A percentile compares a stretch with the other conserved stretches of the same genome.
phyloP scores from a whole-genome alignment of 2,888 invertebrate genomes.

The Ryuthela nishihirai region DNA sequence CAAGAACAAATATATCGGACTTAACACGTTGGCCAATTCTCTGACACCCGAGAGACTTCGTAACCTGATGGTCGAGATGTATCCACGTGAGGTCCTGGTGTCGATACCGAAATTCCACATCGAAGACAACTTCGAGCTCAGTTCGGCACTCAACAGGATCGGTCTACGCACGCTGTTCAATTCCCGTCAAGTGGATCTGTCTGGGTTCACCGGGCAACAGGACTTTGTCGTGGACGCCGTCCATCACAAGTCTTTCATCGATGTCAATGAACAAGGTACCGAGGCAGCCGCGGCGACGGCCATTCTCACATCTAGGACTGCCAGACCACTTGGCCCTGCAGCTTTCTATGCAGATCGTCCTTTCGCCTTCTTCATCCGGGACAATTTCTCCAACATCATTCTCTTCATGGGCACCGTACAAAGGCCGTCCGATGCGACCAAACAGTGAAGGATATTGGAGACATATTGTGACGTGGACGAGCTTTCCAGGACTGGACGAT shows the following conservation, averaged over 20 bases:
- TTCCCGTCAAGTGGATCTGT: slow-evolving; percentile 38
- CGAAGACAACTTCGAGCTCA: slow-evolving; percentile 41
- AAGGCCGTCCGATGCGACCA: slow-evolving; percentile 31
- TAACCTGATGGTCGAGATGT: slow-evolving; percentile 36
- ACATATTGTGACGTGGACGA: too few species aligned
- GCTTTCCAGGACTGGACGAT: too few species aligned
- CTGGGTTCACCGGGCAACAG: slow-evolving; percentile 35
- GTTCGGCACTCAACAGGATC: slow-evolving; percentile 37
- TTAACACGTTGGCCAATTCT: slow-evolving; percentile 26
- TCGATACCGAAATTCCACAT: slow-evolving; percentile 40
- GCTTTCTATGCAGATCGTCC: slow-evolving; percentile 40
- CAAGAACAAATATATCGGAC: slow-evolving; percentile 26
- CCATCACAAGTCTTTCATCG: slow-evolving; percentile 36
- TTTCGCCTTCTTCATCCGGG: slow-evolving; percentile 39
- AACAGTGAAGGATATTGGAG: too few species aligned
- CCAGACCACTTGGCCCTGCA: slow-evolving; percentile 36
- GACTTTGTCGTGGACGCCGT: slow-evolving; percentile 38
- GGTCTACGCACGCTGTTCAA: slow-evolving; percentile 40
- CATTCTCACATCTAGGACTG: slow-evolving; percentile 26
- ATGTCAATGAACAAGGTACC: slow-evolving; percentile 41
- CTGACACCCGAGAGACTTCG: slow-evolving; percentile 31
- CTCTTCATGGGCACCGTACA: slow-evolving; percentile 41
- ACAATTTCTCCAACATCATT: slow-evolving; percentile 36
- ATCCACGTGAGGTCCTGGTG: slow-evolving; percentile 38
- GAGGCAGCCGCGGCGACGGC: slow-evolving; percentile 41